These are phyloP conservation scores for Heterodera carotae DNA, from an alignment of 1,140 invertebrate genomes.

Conservation along the genomic window DNA sequence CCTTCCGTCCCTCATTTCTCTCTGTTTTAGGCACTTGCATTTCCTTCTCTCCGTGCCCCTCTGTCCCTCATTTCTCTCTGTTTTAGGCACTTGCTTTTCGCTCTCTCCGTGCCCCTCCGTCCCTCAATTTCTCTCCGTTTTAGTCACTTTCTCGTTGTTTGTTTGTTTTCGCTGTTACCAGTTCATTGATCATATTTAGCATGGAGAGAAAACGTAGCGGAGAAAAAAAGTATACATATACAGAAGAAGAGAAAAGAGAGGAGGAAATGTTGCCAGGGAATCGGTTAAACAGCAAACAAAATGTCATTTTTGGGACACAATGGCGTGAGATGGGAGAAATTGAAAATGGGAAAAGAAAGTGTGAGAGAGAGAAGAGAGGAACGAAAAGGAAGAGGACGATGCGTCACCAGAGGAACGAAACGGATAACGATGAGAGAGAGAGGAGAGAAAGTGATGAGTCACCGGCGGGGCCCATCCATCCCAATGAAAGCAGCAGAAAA, in stretches of 20 bases:
- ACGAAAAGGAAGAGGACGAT: too few relatives aligned
- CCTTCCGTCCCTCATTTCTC: neutral
- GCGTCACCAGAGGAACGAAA: too few relatives aligned
- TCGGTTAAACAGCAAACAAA: neutral
- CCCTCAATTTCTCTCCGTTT: conserved; percentile 3
- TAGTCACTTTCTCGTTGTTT: neutral
- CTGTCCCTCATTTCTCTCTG: neutral
- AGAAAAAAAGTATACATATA: too few relatives aligned
- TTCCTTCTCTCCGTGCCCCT: neutral
- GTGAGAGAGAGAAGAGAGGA: too few relatives aligned
- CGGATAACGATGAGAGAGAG: too few relatives aligned
- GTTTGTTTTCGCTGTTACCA: neutral
- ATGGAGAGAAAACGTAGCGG: too few relatives aligned
- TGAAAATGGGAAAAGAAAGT: too few relatives aligned
- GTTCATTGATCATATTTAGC: conserved; percentile 2
- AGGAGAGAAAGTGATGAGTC: too few relatives aligned
- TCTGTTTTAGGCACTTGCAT: too few relatives aligned
- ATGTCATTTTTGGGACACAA: neutral
- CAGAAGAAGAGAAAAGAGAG: neutral
- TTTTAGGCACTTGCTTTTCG: neutral
- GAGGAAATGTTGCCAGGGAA: neutral
- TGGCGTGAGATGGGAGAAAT: neutral
- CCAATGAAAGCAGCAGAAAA: neutral
- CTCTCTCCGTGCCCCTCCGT: neutral
- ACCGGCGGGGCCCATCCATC: neutral